Evolutionary conservation across 2,888 invertebrate species (phyloP).

Genomic region (Balanococcus diminutus): DNA sequence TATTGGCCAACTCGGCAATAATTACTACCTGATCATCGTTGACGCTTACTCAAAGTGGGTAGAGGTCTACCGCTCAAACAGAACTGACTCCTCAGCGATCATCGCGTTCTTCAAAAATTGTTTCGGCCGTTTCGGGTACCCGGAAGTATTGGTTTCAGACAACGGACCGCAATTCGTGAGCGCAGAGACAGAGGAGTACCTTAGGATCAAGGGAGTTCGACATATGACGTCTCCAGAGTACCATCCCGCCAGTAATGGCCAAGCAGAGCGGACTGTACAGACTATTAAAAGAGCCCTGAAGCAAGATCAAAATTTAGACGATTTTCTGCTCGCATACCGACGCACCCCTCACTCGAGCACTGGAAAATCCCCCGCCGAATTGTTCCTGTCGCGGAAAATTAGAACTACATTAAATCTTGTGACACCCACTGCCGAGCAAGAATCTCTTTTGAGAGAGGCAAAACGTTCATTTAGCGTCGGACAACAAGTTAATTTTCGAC

Average conservation of each 20-base stretch:
- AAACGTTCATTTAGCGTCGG: no score
- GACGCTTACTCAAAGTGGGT: conserved; percentile 52
- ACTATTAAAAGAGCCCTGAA: not conserved
- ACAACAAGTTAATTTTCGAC: no score
- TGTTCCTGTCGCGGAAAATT: not conserved
- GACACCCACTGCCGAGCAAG: no score
- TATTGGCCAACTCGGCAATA: conserved; percentile 48
- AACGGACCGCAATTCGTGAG: conserved; percentile 55
- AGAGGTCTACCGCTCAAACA: conserved; percentile 53
- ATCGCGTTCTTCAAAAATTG: not conserved
- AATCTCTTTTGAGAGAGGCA: no score
- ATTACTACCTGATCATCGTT: conserved; percentile 28
- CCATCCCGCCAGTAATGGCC: conserved; percentile 56
- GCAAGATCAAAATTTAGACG: not conserved
- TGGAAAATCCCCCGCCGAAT: conserved; percentile 37
- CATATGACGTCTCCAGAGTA: conserved; percentile 56
- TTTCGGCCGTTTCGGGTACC: conserved; percentile 31
- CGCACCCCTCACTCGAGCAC: conserved; percentile 36
- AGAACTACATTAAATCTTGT: no score
- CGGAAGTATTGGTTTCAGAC: conserved; percentile 20
- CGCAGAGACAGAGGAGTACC: conserved; percentile 53
- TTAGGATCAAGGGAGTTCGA: conserved; percentile 52
- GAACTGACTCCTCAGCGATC: conserved; percentile 52
- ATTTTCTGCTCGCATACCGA: conserved; percentile 47
- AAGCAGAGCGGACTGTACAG: not conserved